Evolutionary conservation across 2,113 vertebrate species (phyloP).

Genomic region (Lipotes vexillifer): DNA sequence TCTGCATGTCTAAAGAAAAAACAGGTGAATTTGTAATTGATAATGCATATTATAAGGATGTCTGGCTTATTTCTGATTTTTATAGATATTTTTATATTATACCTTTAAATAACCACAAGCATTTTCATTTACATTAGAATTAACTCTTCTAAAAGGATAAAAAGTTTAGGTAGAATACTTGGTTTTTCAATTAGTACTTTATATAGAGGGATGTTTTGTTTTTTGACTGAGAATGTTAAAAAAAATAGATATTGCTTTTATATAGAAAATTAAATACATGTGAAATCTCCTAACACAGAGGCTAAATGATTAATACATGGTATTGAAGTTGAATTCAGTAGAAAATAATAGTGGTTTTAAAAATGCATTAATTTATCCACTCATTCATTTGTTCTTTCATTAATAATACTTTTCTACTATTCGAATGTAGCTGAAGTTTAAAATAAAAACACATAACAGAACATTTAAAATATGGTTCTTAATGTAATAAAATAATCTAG

Average conservation of each 20-base stretch:
- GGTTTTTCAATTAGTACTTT: not conserved
- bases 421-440: constrained; percentile 12
- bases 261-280: not conserved
- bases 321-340: constrained; percentile 15
- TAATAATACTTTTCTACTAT: constrained; percentile 5
- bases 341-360: not conserved
- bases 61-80: not conserved
- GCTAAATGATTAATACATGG: not conserved
- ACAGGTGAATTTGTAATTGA: not conserved
- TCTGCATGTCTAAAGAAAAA: not conserved
- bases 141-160: not conserved
- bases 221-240: not conserved
- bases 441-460: constrained; percentile 4
- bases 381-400: not conserved
- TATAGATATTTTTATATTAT: not conserved
- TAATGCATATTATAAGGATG: not conserved
- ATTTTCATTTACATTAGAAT: not conserved
- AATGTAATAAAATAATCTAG: constrained; percentile 9
- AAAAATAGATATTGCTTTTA: not conserved
- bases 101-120: not conserved
- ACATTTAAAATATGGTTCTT: not conserved
- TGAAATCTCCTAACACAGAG: not conserved
- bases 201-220: not conserved
- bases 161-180: not conserved
- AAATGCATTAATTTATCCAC: not conserved